Evolutionary conservation across 2,797 vertebrate genomes (phyloP).

Genomic region (Simalia tracyae): DNA sequence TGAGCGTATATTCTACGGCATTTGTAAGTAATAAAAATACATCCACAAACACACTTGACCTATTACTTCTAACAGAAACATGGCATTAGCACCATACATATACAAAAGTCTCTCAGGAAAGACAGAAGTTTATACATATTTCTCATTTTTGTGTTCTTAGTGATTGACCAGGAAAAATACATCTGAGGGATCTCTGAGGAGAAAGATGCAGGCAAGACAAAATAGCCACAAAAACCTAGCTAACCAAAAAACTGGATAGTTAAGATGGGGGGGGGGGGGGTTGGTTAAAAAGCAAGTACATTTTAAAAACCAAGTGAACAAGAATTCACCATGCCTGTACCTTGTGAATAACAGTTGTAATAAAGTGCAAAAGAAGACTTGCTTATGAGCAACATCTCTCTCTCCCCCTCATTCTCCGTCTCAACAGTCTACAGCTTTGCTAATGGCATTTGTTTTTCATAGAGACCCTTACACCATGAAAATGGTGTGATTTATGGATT

Average conservation of each 20-base stretch:
- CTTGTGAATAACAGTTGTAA: neutral
- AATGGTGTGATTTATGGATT: slow-evolving; percentile 46
- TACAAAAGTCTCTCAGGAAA: neutral
- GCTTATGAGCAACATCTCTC: neutral
- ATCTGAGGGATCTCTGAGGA: neutral
- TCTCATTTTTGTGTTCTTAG: neutral
- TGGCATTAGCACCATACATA: neutral
- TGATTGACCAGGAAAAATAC: neutral
- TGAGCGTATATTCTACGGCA: neutral
- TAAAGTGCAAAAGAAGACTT: neutral
- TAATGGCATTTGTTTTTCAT: slow-evolving; percentile 42
- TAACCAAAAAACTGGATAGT: neutral
- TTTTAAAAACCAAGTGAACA: neutral
- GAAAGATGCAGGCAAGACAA: neutral
- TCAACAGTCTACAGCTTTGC: slow-evolving; percentile 23
- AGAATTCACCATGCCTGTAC: neutral
- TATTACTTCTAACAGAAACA: neutral
- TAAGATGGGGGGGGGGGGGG: neutral
- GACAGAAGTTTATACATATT: too few species aligned
- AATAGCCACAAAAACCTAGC: neutral
- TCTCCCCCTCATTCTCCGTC: neutral
- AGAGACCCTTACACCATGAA: slow-evolving; percentile 4
- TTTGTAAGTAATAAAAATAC: neutral
- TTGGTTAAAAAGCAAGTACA: neutral
- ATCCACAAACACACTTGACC: neutral